Evolutionary conservation across 2,888 invertebrate species (phyloP), one percentile per base, ranked within the genome.

Genomic region (Mantis religiosa): DNA sequence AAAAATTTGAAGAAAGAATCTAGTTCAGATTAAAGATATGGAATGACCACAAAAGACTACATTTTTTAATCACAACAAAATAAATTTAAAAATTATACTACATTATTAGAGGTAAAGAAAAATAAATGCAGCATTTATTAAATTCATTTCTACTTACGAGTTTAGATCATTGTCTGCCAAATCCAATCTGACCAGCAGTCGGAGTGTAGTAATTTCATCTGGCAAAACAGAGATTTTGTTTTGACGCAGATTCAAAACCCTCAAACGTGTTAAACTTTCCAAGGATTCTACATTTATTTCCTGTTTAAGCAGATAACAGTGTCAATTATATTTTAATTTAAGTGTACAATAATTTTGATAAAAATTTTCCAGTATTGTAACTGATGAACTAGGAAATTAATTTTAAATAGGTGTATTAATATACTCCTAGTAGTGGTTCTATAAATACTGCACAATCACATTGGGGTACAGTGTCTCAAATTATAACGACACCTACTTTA

Each of bases 121-220:
- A 9, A 41, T 9, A 41, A 41, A 41, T 71, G 3, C 54, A n/a
- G n/a, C 3, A 34, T 20, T 0, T 9, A 47, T 34, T 85, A 96
- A 54, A 84, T 87, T 87, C 83, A 89, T 88, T 85, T 87, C 27
- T 27, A 92, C 93, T 91, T 92, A 95, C 95, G 92, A 92, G 47
- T 93, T 92, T 89, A 95, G 94, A 91, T 95, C 95, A 92, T 98
- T 98, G 93, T 97, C 97, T 15, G 97, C 96, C 89, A 98, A 93
- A 94, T 98, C 98, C 86, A 98, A 94, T 91, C 98, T 95, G 91
- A 97, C 96, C 85, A 98, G 93, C 91, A 96, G 96, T 91, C 97
- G 95, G 88, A 98, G 93, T 90, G 96, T 93, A 25, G 96, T 95
- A 91, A 98, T 95, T 93, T 97, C 97, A 90, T 97, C 96, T 0